phyloP scores from a whole-genome alignment of 2,797 vertebrate species.

The Spinus olivaceus region DNA sequence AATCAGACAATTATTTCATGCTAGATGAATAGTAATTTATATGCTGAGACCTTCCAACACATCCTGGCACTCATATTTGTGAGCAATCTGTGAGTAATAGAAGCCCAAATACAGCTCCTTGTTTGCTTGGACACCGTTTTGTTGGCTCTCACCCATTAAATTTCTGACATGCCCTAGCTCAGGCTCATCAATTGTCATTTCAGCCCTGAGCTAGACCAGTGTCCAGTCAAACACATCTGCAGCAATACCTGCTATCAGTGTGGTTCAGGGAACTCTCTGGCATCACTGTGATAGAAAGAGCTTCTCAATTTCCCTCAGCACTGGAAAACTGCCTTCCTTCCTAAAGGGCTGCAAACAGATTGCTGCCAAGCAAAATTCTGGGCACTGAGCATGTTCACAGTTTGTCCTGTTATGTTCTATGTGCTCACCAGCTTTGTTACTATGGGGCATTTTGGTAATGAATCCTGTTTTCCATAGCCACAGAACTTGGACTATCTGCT shows the following conservation, averaged over 20 bases:
- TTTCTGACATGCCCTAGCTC: not conserved
- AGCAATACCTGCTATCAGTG: not conserved
- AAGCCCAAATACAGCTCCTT: not conserved
- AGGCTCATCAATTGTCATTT: not conserved
- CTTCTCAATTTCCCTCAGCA: not conserved
- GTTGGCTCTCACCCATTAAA: not conserved
- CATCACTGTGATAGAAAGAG: not conserved
- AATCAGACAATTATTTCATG: constrained; percentile 33
- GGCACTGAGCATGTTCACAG: not conserved
- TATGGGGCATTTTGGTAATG: not conserved
- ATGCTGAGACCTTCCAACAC: constrained; percentile 18
- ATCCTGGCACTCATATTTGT: constrained; percentile 13
- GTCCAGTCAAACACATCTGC: not conserved
- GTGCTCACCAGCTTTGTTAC: not conserved
- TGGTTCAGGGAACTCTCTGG: not conserved
- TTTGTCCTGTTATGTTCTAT: not conserved
- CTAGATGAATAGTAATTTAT: constrained; percentile 29
- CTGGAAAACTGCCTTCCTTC: not conserved
- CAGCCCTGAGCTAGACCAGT: not conserved
- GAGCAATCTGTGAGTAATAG: constrained; percentile 43
- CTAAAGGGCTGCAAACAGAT: not conserved
- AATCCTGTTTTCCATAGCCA: not conserved
- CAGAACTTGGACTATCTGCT: not conserved
- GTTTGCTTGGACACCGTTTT: constrained; percentile 4
- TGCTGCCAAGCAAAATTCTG: not conserved